Conservation (phyloP, 2,888 invertebrate species). For the Drosophila quinaria region DNA sequence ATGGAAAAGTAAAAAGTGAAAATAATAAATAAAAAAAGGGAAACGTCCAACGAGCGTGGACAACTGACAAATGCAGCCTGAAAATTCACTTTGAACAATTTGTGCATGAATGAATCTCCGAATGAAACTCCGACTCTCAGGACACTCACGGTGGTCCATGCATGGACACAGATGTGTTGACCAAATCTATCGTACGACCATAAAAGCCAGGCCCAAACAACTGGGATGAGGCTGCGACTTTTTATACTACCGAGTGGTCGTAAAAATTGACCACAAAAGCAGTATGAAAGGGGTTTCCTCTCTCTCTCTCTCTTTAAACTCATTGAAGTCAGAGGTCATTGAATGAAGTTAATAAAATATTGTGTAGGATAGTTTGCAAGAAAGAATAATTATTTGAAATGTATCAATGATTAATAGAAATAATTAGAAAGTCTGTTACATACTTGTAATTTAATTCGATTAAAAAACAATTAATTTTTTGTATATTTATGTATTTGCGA, state of each 20-base stretch:
- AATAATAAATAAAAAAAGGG: conserved; percentile 1
- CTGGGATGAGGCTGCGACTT: conserved; percentile 10
- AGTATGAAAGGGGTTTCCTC: not conserved
- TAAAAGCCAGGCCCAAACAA: conserved; percentile 37
- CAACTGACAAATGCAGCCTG: conserved; percentile 75
- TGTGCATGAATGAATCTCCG: conserved; percentile 81
- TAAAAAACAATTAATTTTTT: too few relatives aligned
- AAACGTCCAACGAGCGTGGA: conserved; percentile 36
- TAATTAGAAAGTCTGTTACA: not conserved
- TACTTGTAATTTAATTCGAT: too few relatives aligned
- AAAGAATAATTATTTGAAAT: not conserved
- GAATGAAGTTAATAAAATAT: not conserved
- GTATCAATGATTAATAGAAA: not conserved
- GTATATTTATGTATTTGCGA: too few relatives aligned
- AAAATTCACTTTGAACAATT: conserved; percentile 82
- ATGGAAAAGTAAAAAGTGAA: conserved; percentile 39
- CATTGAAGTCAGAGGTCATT: not conserved
- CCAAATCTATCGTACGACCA: conserved; percentile 34
- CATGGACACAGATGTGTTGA: conserved; percentile 44
- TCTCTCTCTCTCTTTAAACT: not conserved
- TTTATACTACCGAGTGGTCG: conserved; percentile 8
- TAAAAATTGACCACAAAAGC: conserved; percentile 8
- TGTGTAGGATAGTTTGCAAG: not conserved
- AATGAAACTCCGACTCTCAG: conserved; percentile 33
- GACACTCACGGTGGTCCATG: conserved; percentile 19